These are phyloP conservation scores for Taxidea taxus DNA, from an alignment of 2,113 vertebrate genomes.

Conservation along the genomic window DNA sequence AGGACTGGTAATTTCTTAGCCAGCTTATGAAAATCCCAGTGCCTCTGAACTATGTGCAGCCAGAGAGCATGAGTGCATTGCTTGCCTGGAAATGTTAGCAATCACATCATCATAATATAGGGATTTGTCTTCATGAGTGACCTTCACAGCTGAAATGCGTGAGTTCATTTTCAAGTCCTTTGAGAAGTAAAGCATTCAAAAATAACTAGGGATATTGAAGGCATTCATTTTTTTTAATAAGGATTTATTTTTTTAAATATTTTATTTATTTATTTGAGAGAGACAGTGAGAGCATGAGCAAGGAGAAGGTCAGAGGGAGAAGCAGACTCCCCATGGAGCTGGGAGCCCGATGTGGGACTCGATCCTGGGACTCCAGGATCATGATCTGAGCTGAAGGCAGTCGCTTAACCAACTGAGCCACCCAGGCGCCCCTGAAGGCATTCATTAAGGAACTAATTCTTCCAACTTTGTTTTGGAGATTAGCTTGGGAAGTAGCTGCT, in stretches of 20 bases:
- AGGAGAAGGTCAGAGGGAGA: too few relatives aligned
- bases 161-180: neutral
- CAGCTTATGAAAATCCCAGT: neutral
- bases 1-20: neutral
- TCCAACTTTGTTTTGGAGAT: neutral
- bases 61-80: too few relatives aligned
- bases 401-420: too few relatives aligned
- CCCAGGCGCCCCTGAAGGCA: too few relatives aligned
- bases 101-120: neutral
- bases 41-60: neutral
- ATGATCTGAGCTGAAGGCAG: too few relatives aligned
- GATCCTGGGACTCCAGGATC: too few relatives aligned
- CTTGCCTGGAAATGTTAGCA: fast-evolving
- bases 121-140: neutral
- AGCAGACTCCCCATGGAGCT: too few relatives aligned
- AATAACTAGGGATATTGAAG: neutral
- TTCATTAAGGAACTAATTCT: neutral
- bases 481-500: neutral
- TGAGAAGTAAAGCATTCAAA: neutral
- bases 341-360: too few relatives aligned
- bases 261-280: too few relatives aligned
- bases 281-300: too few relatives aligned
- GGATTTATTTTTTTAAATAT: too few relatives aligned
- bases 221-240: too few relatives aligned
- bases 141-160: neutral